These are phyloP conservation scores for Rhynchophorus ferrugineus DNA, from an alignment of 1,140 invertebrate genomes.

Conservation along the genomic window DNA sequence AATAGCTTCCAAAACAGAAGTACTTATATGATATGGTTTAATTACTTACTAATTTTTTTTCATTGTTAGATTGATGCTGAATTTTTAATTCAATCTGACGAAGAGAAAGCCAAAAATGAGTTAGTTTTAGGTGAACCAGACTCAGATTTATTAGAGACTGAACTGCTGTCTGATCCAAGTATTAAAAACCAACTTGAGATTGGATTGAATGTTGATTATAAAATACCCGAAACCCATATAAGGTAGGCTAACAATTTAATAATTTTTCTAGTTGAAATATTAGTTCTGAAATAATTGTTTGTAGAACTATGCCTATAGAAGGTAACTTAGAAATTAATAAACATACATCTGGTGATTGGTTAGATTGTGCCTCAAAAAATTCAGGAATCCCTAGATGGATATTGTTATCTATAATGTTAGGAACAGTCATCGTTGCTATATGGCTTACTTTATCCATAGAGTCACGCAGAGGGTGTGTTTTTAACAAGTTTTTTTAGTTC, in stretches of 20 bases:
- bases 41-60: constrained; percentile 12
- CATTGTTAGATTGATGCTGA: constrained; percentile 1
- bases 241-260: too few relatives aligned
- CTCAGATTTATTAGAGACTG: constrained; percentile 27
- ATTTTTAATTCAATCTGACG: constrained; percentile 21
- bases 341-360: constrained; percentile 26
- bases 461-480: too few relatives aligned
- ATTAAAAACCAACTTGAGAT: constrained; percentile 29
- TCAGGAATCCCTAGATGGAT: constrained; percentile 32
- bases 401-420: constrained; percentile 24
- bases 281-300: too few relatives aligned
- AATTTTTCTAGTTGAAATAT: too few relatives aligned
- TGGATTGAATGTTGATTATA: constrained; percentile 31
- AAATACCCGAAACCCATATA: constrained; percentile 33
- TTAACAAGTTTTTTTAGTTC: too few relatives aligned
- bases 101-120: constrained; percentile 22
- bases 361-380: constrained; percentile 32
- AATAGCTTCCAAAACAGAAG: constrained; percentile 27
- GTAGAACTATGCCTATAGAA: constrained; percentile 32
- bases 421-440: constrained; percentile 16
- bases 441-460: too few relatives aligned
- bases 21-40: constrained; percentile 8
- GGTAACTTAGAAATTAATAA: constrained; percentile 15
- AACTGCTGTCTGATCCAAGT: constrained; percentile 27
- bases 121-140: constrained; percentile 27